Percentiles rank a stretch among this genome's conserved stretches.
These are phyloP conservation scores for Ceratitis capitata DNA, from an alignment of 1,140 invertebrate genomes.

Conservation along the genomic window DNA sequence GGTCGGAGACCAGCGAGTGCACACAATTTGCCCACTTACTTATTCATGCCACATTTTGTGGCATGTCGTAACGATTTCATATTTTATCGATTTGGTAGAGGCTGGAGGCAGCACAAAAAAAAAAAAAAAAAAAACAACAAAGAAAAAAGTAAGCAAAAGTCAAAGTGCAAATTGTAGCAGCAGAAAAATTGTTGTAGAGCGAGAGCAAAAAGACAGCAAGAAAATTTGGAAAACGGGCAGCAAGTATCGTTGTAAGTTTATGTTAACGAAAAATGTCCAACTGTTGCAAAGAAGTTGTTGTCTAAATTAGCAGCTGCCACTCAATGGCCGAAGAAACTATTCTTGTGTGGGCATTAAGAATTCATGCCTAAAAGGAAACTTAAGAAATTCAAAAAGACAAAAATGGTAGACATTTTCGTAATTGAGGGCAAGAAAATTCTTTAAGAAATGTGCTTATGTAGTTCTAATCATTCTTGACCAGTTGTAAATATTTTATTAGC, in stretches of 20 bases:
- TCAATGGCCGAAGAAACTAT: not conserved
- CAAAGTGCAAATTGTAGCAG: not conserved
- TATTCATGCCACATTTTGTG: conserved; percentile 28
- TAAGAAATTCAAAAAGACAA: not conserved
- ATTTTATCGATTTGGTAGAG: not conserved
- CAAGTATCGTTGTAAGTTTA: not conserved
- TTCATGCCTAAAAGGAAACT: not conserved
- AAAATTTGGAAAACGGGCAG: not conserved
- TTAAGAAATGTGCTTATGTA: not conserved
- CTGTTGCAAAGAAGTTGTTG: conserved; percentile 22
- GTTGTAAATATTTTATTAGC: not conserved
- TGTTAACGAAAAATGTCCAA: not conserved
- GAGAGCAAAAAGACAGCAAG: not conserved
- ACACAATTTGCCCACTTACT: conserved; percentile 15
- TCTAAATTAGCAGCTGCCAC: conserved; percentile 28
- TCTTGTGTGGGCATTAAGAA: not conserved
- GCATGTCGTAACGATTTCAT: not conserved
- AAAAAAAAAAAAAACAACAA: too few relatives aligned
- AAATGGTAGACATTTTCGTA: not conserved
- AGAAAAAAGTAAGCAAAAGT: not conserved
- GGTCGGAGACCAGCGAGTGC: not conserved
- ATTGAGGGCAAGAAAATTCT: not conserved
- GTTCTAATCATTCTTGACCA: not conserved
- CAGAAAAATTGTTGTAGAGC: not conserved
- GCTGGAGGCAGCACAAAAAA: too few relatives aligned